Percentiles rank a stretch among this genome's conserved stretches.
phyloP scores from a whole-genome alignment of 2,113 vertebrate species.

The human region GRCh38 chrX:41890001-41890500 shows the following conservation, averaged over 20 bases:
- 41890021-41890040: conserved; percentile 36
- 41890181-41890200: background rate
- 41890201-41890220: background rate
- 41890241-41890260: background rate
- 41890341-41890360: background rate
- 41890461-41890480: background rate
- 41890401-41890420: background rate
- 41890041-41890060: conserved; percentile 29
- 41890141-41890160: background rate
- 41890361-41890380: conserved; percentile 26
- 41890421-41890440: background rate
- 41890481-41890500: conserved; percentile 7
- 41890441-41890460: conserved; percentile 1
- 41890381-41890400: conserved; percentile 12
- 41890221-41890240: background rate
- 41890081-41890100: background rate
- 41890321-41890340: background rate
- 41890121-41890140: conserved; percentile 5
- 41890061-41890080: conserved; percentile 9
- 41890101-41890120: background rate
- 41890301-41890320: background rate
- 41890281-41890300: background rate
- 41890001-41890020: background rate
- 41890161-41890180: conserved; percentile 2
- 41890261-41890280: background rate